Evolutionary conservation across 2,113 vertebrate species (phyloP), one percentile per base, ranked within the genome.

Genomic region (Solea solea): DNA sequence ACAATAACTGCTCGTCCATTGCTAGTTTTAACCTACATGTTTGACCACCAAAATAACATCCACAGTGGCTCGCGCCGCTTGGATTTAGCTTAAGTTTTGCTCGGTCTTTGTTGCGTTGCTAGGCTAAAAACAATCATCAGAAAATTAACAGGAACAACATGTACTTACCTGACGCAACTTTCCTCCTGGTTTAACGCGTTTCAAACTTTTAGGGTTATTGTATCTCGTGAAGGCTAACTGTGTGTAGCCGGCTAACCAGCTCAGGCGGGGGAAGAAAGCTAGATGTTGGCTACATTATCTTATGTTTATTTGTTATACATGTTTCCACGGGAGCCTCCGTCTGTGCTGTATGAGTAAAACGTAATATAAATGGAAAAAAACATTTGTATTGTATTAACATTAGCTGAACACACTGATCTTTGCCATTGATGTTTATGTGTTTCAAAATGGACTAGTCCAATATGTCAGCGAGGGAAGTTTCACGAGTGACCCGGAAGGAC

Each of bases 401-500:
- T 8, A 15, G 7, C 3, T 0, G 28, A 11, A 34, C 28, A 60
- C 15, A 45, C 6, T 2, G 5, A 42, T 64, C 27, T 9, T 52
- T 76, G 16, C 34, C 34, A 34, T 34, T 34, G 34, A 34, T 79
- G 57, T 74, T 55, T 74, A 34, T 74, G 73, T 52, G 0, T 34
- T 4, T 55, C 25, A 34, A 6, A 34, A 34, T 34, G 34, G 34
- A 34, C 3, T 6, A 34, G 34, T 34, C 34, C 5, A 6, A 34
- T 34, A 34, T 34, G 34, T 34, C 34, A 6, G 34, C 34, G 3
- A 34, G 34, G 3, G 5, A 34, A 34, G 5, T 34, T 34, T 34
- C 34, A 6, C 12, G 0, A 25, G 28, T 84, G 66, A 83, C 77
- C 88, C 88, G 84, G 88, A 56, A 56, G 28, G 3, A 40, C 27